Evolutionary conservation across 2,113 vertebrate genomes (phyloP).

Genomic region (Cinclus mexicanus): DNA sequence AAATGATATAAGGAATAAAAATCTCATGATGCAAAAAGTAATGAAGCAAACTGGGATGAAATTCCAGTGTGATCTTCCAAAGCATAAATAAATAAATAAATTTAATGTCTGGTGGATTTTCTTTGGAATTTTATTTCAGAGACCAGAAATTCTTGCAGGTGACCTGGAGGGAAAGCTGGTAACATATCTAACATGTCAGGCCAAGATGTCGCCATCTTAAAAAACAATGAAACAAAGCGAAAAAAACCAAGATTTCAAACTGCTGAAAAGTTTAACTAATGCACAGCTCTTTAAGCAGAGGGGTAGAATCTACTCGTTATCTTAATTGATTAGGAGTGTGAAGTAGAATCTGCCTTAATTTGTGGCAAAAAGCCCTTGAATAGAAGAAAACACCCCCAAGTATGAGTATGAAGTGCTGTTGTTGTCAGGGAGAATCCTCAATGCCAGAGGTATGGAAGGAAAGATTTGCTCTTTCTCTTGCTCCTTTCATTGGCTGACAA

Average conservation of each 20-base stretch:
- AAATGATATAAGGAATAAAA: background rate
- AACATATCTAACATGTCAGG: too few species aligned
- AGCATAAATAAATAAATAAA: background rate
- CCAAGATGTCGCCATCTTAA: background rate
- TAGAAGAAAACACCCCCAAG: background rate
- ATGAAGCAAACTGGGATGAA: background rate
- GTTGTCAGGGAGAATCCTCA: fast-evolving
- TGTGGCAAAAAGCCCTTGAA: background rate
- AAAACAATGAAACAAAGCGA: background rate
- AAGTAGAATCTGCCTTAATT: background rate
- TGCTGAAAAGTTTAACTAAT: background rate
- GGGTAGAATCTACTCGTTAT: background rate
- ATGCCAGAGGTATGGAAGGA: background rate
- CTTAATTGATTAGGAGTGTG: background rate
- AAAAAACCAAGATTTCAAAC: background rate
- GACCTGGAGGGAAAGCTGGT: background rate
- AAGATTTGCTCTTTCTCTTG: background rate
- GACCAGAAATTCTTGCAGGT: background rate
- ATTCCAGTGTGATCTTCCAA: background rate
- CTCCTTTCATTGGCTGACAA: background rate
- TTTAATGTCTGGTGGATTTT: background rate
- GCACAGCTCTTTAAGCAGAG: background rate
- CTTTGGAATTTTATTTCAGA: background rate
- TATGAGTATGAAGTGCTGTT: fast-evolving
- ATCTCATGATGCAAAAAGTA: background rate